Conservation (phyloP, 2,888 invertebrate genomes). For the Sisyra nigra region DNA sequence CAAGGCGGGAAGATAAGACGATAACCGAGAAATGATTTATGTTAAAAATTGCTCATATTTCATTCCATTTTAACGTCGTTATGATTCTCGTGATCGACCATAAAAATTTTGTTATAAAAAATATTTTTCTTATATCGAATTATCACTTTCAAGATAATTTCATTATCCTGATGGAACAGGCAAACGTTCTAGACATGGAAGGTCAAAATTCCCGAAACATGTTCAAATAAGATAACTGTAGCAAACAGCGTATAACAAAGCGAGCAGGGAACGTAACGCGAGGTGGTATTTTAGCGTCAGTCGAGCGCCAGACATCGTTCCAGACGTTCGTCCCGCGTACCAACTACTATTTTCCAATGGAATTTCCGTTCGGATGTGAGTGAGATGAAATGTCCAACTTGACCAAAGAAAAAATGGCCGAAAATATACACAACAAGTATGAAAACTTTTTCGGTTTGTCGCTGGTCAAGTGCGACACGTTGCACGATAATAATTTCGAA, state of each 20-base stretch:
- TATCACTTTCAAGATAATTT: no score
- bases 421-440: not conserved
- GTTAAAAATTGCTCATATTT: no score
- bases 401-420: not conserved
- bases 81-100: no score
- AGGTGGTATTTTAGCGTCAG: not conserved
- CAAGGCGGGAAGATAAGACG: no score
- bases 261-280: not conserved
- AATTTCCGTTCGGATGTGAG: not conserved
- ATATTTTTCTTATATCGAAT: no score
- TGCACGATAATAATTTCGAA: not conserved
- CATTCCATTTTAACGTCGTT: no score
- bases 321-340: no score
- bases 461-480: not conserved
- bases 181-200: not conserved
- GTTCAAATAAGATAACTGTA: not conserved
- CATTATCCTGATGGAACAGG: no score
- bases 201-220: constrained; percentile 3
- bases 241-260: not conserved
- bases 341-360: not conserved
- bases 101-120: no score
- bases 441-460: not conserved
- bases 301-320: not conserved
- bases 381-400: no score
- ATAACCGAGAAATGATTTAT: no score